These are phyloP conservation scores for Alectura lathami DNA, from an alignment of 2,113 vertebrate species.

Conservation along the genomic window DNA sequence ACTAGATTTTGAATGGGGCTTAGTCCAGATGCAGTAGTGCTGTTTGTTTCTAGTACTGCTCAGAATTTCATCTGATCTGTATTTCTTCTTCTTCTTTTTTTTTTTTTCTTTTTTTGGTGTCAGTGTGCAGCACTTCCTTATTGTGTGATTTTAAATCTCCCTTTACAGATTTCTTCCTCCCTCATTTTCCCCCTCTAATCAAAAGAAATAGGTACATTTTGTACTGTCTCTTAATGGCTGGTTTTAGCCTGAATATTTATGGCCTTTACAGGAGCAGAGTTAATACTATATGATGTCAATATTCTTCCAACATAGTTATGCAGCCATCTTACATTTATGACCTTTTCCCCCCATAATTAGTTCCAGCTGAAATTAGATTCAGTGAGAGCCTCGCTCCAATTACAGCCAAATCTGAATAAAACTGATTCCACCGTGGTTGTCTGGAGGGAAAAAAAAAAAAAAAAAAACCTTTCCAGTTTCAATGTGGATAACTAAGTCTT, in stretches of 20 bases:
- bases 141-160: background rate
- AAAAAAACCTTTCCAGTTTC: constrained; percentile 18
- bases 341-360: constrained; percentile 80
- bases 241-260: constrained; percentile 61
- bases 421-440: constrained; percentile 65
- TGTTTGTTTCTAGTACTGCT: background rate
- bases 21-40: background rate
- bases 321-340: constrained; percentile 73
- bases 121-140: background rate
- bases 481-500: background rate
- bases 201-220: constrained; percentile 58
- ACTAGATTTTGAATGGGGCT: background rate
- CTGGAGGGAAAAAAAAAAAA: background rate
- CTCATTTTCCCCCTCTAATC: constrained; percentile 20
- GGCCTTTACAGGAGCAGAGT: constrained; percentile 63
- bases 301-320: constrained; percentile 71
- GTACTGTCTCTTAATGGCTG: constrained; percentile 34
- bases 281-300: constrained; percentile 72
- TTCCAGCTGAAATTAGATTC: constrained; percentile 81
- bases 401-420: constrained; percentile 80
- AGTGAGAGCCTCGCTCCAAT: constrained; percentile 74
- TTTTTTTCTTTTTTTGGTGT: too few relatives aligned
- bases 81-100: background rate
- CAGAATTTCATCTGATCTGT: background rate
- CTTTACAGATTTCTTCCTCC: background rate